phyloP scores from a whole-genome alignment of 2,888 invertebrate genomes.

The Nomada lathburiana region DNA sequence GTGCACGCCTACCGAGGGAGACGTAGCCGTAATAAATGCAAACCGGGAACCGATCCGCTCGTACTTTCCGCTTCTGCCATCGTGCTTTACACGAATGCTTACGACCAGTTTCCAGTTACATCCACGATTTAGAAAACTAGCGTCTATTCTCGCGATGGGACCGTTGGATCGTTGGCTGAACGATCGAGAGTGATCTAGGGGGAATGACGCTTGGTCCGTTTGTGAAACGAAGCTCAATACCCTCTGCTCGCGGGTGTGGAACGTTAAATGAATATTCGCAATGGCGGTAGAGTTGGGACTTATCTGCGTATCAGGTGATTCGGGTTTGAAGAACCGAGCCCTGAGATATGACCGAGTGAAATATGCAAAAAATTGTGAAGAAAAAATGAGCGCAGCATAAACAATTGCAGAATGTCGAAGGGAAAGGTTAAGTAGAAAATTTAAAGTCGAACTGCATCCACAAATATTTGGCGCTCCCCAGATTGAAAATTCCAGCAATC shows the following conservation, averaged over 20 bases:
- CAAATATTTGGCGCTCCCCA: background rate
- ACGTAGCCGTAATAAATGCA: slow-evolving; percentile 41
- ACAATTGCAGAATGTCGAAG: slow-evolving; percentile 3
- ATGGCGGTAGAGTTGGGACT: too few relatives aligned
- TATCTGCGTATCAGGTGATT: too few relatives aligned
- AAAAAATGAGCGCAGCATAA: slow-evolving; percentile 13
- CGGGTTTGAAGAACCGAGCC: too few relatives aligned
- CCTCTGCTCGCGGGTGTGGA: too few relatives aligned
- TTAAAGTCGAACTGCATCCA: background rate
- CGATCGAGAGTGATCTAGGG: background rate
- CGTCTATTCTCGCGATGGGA: background rate
- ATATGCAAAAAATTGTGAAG: background rate
- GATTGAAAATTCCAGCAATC: slow-evolving; percentile 31
- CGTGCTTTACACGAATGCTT: slow-evolving; percentile 5
- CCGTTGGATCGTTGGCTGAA: background rate
- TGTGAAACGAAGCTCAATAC: too few relatives aligned
- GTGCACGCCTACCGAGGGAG: slow-evolving; percentile 24
- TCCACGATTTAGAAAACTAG: background rate
- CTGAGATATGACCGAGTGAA: background rate
- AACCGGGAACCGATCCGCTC: slow-evolving; percentile 44
- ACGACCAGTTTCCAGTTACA: background rate
- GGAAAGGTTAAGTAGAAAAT: slow-evolving; percentile 9
- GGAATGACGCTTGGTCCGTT: background rate
- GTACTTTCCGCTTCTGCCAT: slow-evolving; percentile 13
- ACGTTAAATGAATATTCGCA: too few relatives aligned